A percentile compares a stretch with the other conserved stretches of the same genome.
phyloP scores from a whole-genome alignment of 1,140 invertebrate species.

The Bombus cullumanus region DNA sequence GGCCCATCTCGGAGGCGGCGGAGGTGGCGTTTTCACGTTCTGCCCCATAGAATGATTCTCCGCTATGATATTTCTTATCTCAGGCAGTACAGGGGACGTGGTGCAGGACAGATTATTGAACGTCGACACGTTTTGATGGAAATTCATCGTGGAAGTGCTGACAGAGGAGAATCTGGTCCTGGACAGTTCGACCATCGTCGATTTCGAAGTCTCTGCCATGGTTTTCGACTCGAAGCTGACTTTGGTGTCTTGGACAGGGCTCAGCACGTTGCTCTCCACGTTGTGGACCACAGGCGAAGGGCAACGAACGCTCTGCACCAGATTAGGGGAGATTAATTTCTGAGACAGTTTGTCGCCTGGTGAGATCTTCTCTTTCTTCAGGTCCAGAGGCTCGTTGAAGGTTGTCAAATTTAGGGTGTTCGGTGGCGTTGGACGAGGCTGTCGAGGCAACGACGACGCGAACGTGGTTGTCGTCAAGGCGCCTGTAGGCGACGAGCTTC shows the following conservation, averaged over 20 bases:
- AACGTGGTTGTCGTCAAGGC: conserved; percentile 77
- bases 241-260: conserved; percentile 78
- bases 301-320: conserved; percentile 79
- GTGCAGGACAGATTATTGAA: conserved; percentile 73
- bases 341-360: conserved; percentile 77
- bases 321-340: conserved; percentile 79
- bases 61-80: conserved; percentile 66
- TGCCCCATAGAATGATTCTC: conserved; percentile 66
- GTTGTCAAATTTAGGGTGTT: conserved; percentile 89
- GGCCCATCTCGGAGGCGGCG: conserved; percentile 84
- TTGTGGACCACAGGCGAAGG: conserved; percentile 79
- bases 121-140: conserved; percentile 76
- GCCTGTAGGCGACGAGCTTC: conserved; percentile 74
- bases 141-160: conserved; percentile 68
- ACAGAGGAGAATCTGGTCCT: conserved; percentile 70
- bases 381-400: conserved; percentile 79
- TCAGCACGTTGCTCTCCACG: conserved; percentile 84
- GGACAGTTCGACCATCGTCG: conserved; percentile 63
- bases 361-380: conserved; percentile 74
- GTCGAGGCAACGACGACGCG: conserved; percentile 80
- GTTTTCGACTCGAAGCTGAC: conserved; percentile 63
- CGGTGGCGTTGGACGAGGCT: conserved; percentile 90
- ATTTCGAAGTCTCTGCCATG: conserved; percentile 58
- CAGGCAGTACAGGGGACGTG: conserved; percentile 69
- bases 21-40: conserved; percentile 85